These are phyloP conservation scores for Picus viridis DNA, from an alignment of 2,797 vertebrate genomes.

Conservation along the genomic window DNA sequence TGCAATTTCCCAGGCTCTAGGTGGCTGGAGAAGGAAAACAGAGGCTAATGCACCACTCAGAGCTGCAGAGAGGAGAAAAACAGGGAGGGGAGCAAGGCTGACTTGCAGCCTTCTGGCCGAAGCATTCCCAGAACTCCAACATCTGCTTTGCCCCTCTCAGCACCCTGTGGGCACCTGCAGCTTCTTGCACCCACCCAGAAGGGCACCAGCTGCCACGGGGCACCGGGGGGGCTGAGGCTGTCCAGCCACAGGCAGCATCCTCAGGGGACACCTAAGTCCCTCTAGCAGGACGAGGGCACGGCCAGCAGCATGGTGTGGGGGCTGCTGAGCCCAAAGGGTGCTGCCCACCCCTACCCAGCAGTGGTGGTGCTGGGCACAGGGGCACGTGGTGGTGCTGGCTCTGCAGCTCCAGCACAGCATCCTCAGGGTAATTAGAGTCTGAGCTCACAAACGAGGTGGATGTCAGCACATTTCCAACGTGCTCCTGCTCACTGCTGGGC, in stretches of 20 bases:
- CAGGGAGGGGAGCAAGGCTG: background rate
- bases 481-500: accelerated
- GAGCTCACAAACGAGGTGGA: background rate
- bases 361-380: accelerated
- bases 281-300: background rate
- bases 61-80: background rate
- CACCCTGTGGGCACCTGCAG: accelerated
- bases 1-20: constrained; percentile 39
- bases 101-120: background rate
- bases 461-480: background rate
- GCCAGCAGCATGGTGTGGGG: background rate
- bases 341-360: accelerated
- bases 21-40: constrained; percentile 35
- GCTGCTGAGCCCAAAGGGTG: accelerated
- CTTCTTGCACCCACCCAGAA: background rate
- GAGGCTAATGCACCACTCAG: background rate
- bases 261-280: too few relatives aligned
- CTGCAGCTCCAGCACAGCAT: background rate
- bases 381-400: background rate
- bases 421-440: background rate
- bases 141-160: accelerated
- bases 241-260: background rate
- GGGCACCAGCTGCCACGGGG: background rate
- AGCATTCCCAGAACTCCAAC: background rate
- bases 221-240: background rate